A percentile compares a stretch with the other conserved stretches of the same genome.
Conservation (phyloP, 2,113 vertebrate genomes). For the Coreoperca whiteheadi region DNA sequence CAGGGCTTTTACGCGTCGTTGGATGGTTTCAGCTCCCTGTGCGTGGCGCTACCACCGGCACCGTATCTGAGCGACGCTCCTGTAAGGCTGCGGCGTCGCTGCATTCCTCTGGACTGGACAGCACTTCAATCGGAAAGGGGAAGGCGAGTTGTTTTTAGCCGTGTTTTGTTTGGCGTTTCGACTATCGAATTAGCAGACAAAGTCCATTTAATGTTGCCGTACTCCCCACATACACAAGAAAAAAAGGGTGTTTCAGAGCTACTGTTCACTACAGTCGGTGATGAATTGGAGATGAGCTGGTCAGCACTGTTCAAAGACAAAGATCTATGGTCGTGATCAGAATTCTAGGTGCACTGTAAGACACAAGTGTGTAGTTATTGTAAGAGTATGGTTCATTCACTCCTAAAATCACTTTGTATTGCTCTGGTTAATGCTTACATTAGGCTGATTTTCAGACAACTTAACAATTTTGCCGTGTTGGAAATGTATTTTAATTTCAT, state of each 20-base stretch:
- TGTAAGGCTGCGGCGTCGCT: conserved; percentile 63
- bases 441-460: background rate
- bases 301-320: conserved; percentile 21
- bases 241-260: conserved; percentile 1
- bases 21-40: conserved; percentile 65
- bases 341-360: background rate
- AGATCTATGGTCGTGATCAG: conserved; percentile 7
- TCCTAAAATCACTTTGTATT: conserved; percentile 1
- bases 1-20: conserved; percentile 47
- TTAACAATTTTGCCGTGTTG: background rate
- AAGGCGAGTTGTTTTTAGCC: conserved; percentile 33
- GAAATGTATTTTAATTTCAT: background rate
- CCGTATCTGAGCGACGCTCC: conserved; percentile 53
- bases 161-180: background rate
- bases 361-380: background rate
- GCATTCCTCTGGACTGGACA: conserved; percentile 76
- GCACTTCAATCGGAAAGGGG: conserved; percentile 71
- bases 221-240: background rate
- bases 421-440: background rate
- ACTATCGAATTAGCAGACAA: background rate
- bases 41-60: conserved; percentile 69
- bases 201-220: conserved; percentile 6
- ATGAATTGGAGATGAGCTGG: conserved; percentile 13
- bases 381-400: background rate
- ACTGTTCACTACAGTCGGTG: background rate